These are phyloP conservation scores for Latheticus oryzae DNA, from an alignment of 2,888 invertebrate genomes.

Conservation along the genomic window DNA sequence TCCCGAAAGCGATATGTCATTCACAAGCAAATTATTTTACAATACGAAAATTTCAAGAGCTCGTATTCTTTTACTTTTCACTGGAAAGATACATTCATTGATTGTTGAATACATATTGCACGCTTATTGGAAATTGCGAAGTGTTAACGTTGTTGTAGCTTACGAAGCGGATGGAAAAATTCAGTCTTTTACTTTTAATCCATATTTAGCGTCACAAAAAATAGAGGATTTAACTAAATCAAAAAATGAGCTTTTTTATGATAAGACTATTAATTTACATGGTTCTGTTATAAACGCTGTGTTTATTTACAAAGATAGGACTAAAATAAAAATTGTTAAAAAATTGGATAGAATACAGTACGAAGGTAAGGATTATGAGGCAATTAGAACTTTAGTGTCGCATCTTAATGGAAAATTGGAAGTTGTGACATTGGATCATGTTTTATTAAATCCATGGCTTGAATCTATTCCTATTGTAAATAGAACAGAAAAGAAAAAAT, in stretches of 20 bases:
- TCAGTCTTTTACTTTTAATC: constrained; percentile 34
- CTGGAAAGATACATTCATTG: constrained; percentile 14
- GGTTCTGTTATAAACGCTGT: constrained; percentile 30
- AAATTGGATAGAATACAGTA: constrained; percentile 7
- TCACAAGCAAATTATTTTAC: constrained; percentile 17
- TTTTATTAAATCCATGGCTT: constrained; percentile 43
- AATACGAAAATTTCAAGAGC: constrained; percentile 29
- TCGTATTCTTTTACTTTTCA: constrained; percentile 37
- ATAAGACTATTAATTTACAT: constrained; percentile 34
- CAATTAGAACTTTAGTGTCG: constrained; percentile 40
- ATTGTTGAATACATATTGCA: constrained; percentile 21
- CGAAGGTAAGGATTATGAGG: constrained; percentile 42
- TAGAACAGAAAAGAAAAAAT: constrained; percentile 27
- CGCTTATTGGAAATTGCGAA: constrained; percentile 18
- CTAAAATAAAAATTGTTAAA: constrained; percentile 32
- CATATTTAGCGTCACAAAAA: constrained; percentile 15
- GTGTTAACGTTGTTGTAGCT: constrained; percentile 29
- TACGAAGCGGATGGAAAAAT: constrained; percentile 31
- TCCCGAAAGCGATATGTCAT: constrained; percentile 31
- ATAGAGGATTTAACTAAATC: constrained; percentile 27
- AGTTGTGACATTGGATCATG: constrained; percentile 39
- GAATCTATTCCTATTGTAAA: constrained; percentile 30
- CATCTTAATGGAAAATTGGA: constrained; percentile 43
- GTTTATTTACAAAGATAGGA: constrained; percentile 35
- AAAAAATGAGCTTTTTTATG: constrained; percentile 29